These are phyloP conservation scores for Phalloptychus januarius DNA, from an alignment of 2,797 vertebrate species.

Conservation along the genomic window DNA sequence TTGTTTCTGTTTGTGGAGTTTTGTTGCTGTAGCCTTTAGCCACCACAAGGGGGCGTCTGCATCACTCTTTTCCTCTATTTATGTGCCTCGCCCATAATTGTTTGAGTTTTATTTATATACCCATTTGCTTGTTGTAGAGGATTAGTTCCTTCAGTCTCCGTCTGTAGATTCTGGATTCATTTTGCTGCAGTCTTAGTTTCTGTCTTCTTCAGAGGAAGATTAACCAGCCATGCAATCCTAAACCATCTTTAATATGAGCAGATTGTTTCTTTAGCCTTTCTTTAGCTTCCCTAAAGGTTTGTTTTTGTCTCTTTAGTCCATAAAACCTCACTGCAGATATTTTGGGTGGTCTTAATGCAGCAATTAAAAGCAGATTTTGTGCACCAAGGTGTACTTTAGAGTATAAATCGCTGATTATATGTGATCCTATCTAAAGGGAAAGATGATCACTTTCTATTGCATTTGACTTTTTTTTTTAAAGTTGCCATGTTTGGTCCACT, in stretches of 20 bases:
- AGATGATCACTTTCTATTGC: no score
- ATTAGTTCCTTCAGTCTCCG: no score
- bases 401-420: no score
- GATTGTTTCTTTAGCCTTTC: background rate
- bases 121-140: background rate
- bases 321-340: background rate
- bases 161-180: background rate
- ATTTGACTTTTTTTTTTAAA: no score
- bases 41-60: background rate
- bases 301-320: background rate
- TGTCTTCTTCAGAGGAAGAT: background rate
- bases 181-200: background rate
- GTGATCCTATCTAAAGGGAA: no score
- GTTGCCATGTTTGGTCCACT: no score
- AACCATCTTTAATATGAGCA: background rate
- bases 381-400: background rate
- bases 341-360: background rate
- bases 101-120: background rate
- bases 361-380: no score
- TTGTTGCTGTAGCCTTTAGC: background rate
- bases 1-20: background rate
- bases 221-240: background rate
- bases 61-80: background rate
- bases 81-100: background rate
- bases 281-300: background rate